These are phyloP conservation scores for Boloria euphrosyne DNA, from an alignment of 2,888 invertebrate species.

Conservation along the genomic window DNA sequence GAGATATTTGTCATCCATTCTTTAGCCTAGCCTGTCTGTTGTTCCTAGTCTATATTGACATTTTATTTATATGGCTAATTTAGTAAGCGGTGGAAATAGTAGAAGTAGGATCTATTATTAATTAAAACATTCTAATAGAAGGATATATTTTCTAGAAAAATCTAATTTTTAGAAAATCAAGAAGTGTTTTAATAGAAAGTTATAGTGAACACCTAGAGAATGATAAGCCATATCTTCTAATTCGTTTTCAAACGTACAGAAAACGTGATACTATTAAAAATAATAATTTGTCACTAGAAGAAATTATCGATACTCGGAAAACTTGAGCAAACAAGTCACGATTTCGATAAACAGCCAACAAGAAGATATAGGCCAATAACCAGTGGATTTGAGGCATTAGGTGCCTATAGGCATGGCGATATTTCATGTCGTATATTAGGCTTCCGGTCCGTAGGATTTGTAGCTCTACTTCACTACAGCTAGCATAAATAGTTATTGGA, in stretches of 20 bases:
- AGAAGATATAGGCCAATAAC: constrained; percentile 54
- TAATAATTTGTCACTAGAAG: constrained; percentile 37
- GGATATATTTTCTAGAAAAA: no score
- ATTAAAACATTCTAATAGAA: no score
- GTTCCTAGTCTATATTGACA: no score
- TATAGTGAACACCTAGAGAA: constrained; percentile 6
- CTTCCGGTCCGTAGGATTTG: constrained; percentile 15
- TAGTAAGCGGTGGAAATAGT: no score
- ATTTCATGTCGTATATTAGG: constrained; percentile 54
- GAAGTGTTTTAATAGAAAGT: neutral
- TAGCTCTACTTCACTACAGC: constrained; percentile 6
- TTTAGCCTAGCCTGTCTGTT: no score
- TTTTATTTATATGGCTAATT: no score
- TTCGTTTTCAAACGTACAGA: constrained; percentile 1
- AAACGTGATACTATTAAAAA: constrained; percentile 38
- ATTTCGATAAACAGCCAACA: constrained; percentile 66
- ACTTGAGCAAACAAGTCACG: constrained; percentile 64
- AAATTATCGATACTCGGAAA: constrained; percentile 37
- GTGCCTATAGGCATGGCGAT: constrained; percentile 53
- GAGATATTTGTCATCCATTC: no score
- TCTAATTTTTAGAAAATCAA: neutral
- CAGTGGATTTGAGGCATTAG: constrained; percentile 58
- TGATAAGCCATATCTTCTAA: neutral
- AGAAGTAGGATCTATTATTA: no score
- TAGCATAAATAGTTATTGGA: neutral